A percentile compares a stretch with the other conserved stretches of the same genome.
These are phyloP conservation scores for Mylabris sibirica DNA, from an alignment of 2,888 invertebrate species.

Conservation along the genomic window DNA sequence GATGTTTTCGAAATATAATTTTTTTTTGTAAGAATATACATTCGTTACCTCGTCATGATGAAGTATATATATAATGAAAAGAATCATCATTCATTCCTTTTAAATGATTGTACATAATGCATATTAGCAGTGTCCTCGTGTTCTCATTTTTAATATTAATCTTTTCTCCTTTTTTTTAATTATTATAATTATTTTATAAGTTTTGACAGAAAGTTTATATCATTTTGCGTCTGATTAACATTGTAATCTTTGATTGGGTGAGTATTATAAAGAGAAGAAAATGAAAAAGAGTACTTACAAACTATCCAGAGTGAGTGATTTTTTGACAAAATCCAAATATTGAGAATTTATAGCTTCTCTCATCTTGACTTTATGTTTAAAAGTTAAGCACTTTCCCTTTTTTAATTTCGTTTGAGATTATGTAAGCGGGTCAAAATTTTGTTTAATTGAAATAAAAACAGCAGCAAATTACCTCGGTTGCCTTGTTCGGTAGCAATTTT, in stretches of 20 bases:
- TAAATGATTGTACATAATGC: slow-evolving; percentile 54
- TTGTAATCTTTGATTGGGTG: not conserved
- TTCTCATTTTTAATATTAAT: slow-evolving; percentile 43
- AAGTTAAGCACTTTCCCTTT: slow-evolving; percentile 13
- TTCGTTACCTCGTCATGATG: slow-evolving; percentile 45
- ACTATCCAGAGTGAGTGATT: slow-evolving; percentile 46
- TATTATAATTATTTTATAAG: slow-evolving; percentile 7
- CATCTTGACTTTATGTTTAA: slow-evolving; percentile 14
- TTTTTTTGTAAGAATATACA: slow-evolving; percentile 18
- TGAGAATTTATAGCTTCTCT: not conserved
- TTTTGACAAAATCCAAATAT: slow-evolving; percentile 16
- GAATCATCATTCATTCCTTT: slow-evolving; percentile 59
- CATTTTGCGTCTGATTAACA: slow-evolving; percentile 46
- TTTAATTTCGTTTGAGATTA: not conserved
- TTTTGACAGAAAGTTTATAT: slow-evolving; percentile 31
- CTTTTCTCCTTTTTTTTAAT: slow-evolving; percentile 39
- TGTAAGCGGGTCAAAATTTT: slow-evolving; percentile 17
- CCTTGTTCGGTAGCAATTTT: slow-evolving; percentile 19
- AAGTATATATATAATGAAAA: slow-evolving; percentile 24
- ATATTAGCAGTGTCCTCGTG: slow-evolving; percentile 54
- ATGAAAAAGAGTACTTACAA: slow-evolving; percentile 59
- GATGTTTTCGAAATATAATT: slow-evolving; percentile 42
- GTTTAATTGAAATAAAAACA: not conserved
- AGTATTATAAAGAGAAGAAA: slow-evolving; percentile 40
- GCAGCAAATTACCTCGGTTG: slow-evolving; percentile 19